phyloP scores from a whole-genome alignment of 2,113 vertebrate genomes.

The Struthio camelus region DNA sequence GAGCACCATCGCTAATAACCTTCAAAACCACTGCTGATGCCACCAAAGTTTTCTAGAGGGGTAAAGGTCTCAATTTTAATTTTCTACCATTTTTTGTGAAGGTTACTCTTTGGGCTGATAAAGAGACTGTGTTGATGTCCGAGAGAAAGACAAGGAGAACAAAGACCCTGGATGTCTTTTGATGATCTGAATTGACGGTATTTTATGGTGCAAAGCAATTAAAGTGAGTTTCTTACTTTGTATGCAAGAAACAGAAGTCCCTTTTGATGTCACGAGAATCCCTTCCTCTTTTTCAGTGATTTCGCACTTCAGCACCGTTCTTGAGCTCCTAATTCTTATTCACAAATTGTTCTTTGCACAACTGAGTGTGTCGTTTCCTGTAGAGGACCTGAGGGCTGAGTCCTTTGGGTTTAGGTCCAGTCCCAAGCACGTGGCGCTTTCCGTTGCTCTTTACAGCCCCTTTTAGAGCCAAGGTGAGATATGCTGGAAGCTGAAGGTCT shows the following conservation, averaged over 20 bases:
- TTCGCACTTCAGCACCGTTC: neutral
- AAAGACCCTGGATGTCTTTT: neutral
- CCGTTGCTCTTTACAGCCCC: neutral
- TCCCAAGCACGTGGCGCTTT: fast-evolving
- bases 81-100: too few relatives aligned
- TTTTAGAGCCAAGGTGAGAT: fast-evolving
- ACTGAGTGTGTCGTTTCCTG: fast-evolving
- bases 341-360: fast-evolving
- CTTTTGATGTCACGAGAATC: neutral
- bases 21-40: neutral
- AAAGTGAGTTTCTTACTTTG: neutral
- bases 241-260: neutral
- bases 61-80: too few relatives aligned
- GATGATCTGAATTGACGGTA: fast-evolving
- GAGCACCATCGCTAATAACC: too few relatives aligned
- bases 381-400: neutral
- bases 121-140: fast-evolving
- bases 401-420: neutral
- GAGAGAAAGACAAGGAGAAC: neutral
- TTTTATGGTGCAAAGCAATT: neutral
- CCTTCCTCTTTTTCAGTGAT: neutral
- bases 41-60: too few relatives aligned
- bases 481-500: neutral
- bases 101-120: neutral
- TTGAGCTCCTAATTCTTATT: too few relatives aligned